A percentile compares a stretch with the other conserved stretches of the same genome.
These are phyloP conservation scores for Pluvianellus socialis DNA, from an alignment of 2,113 vertebrate genomes.

Conservation along the genomic window DNA sequence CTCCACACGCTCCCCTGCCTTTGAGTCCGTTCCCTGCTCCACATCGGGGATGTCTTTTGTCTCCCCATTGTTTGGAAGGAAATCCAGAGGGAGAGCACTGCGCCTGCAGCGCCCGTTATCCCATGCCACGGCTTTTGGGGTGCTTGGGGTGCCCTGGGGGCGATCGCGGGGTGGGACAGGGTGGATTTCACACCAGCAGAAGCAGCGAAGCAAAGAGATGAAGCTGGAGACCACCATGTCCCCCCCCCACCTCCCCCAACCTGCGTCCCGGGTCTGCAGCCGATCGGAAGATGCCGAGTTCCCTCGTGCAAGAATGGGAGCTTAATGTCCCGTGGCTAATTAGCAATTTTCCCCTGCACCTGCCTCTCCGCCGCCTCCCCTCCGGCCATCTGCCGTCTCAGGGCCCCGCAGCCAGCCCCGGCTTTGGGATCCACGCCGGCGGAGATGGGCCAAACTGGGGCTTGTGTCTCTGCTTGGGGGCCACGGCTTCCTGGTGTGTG, in stretches of 20 bases:
- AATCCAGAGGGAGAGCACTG: not conserved
- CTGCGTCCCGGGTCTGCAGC: not conserved
- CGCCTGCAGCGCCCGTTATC: not conserved
- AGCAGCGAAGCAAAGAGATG: not conserved
- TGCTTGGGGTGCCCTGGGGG: accelerated
- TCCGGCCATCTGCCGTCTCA: slow-evolving; percentile 66
- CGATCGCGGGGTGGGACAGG: not conserved
- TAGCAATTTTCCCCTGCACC: slow-evolving; percentile 65
- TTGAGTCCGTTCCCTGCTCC: not conserved
- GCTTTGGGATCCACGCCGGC: not conserved
- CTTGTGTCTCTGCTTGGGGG: not conserved
- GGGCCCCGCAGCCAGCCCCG: not conserved
- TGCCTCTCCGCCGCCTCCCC: slow-evolving; percentile 27
- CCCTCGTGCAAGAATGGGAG: slow-evolving; percentile 32
- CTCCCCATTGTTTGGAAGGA: accelerated
- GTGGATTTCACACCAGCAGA: not conserved
- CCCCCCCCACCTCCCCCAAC: not conserved
- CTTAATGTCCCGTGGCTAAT: slow-evolving; percentile 57
- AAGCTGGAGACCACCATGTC: not conserved
- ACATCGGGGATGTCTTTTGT: accelerated
- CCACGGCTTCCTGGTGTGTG: not conserved
- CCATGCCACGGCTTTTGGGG: not conserved
- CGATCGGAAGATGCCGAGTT: not conserved
- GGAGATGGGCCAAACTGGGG: accelerated
- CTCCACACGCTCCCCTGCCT: not conserved